Percentiles rank a stretch among this genome's conserved stretches.
Conservation (phyloP, 2,113 vertebrate genomes). For the Phodopus roborovskii region DNA sequence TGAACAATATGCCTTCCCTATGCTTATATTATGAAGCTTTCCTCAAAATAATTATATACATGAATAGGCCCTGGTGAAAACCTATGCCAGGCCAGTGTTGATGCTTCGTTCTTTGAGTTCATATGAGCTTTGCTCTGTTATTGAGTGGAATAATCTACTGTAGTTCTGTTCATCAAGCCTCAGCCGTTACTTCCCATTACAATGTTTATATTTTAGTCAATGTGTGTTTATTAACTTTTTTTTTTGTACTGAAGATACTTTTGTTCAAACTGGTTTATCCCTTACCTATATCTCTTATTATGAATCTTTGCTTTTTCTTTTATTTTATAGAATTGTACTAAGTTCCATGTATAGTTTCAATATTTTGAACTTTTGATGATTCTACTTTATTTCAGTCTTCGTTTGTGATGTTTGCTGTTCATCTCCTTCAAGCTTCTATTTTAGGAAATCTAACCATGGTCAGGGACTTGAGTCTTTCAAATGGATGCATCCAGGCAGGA, state of each 20-base stretch:
- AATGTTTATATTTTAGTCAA: background rate
- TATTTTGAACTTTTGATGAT: background rate
- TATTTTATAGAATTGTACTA: background rate
- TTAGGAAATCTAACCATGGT: background rate
- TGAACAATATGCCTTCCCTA: background rate
- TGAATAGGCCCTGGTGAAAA: background rate
- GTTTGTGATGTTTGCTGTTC: background rate
- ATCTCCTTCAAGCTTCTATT: background rate
- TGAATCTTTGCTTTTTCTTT: background rate
- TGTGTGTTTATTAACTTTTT: background rate
- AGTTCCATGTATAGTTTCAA: background rate
- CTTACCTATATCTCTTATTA: background rate
- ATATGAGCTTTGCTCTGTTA: background rate
- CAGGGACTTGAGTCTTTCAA: background rate
- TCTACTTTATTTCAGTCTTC: background rate
- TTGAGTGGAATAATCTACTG: background rate
- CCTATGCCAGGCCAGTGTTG: background rate
- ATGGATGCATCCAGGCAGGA: background rate
- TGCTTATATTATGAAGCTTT: background rate
- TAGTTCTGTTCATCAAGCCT: background rate
- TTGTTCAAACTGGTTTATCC: background rate
- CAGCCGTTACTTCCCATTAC: background rate
- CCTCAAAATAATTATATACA: too few relatives aligned
- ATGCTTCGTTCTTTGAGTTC: background rate
- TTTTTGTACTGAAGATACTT: background rate